phyloP scores from a whole-genome alignment of 2,113 vertebrate species.

The Gyps fulvus region DNA sequence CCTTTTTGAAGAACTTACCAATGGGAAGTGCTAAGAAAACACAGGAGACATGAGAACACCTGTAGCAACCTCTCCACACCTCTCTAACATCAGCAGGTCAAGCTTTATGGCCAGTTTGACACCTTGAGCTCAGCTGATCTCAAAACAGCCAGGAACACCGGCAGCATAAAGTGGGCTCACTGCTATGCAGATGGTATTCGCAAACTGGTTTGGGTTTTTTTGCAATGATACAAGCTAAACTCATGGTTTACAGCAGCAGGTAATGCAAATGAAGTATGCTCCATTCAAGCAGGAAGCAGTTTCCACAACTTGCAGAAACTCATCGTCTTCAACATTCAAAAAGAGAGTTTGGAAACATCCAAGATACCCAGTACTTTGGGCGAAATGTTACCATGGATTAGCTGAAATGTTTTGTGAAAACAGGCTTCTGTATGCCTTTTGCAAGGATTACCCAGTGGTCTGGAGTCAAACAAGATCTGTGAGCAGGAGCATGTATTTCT shows the following conservation, averaged over 20 bases:
- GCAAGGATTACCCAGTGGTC: neutral
- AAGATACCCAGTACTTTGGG: neutral
- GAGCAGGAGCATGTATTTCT: neutral
- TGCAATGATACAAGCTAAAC: neutral
- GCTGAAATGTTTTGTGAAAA: neutral
- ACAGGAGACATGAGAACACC: neutral
- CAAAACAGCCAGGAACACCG: neutral
- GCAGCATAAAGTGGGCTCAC: rapidly evolving
- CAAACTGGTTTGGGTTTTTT: neutral
- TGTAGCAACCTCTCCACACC: neutral
- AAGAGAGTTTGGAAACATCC: neutral
- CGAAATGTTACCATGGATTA: neutral
- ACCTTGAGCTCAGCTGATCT: neutral
- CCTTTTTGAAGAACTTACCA: neutral
- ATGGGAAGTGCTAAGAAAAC: neutral
- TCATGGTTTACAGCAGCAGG: neutral
- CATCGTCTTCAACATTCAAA: no score
- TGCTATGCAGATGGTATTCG: rapidly evolving
- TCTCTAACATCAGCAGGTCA: neutral
- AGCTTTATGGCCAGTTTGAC: neutral
- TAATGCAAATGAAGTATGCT: neutral
- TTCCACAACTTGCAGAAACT: neutral
- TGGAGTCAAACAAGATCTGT: neutral
- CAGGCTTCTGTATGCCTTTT: neutral
- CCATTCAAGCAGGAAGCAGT: neutral